Conservation (phyloP, 2,113 vertebrate genomes). For the Myotis davidii region DNA sequence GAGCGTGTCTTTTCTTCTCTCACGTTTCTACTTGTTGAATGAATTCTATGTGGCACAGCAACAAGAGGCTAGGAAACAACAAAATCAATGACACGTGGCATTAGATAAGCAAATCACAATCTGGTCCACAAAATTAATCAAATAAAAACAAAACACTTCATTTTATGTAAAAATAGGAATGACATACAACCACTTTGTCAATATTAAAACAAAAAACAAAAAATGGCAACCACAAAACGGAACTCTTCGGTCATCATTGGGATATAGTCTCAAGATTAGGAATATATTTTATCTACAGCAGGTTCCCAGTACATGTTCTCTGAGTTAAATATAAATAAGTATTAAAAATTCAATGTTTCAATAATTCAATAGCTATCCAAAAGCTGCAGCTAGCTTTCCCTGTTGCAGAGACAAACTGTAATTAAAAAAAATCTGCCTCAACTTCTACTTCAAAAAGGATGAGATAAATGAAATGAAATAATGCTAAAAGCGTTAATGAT, state of each 20-base stretch:
- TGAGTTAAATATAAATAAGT: neutral
- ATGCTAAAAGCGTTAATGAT: neutral
- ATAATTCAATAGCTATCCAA: neutral
- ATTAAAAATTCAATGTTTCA: neutral
- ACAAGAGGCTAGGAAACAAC: conserved; percentile 91
- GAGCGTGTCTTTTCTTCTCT: conserved; percentile 98
- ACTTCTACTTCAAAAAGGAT: neutral
- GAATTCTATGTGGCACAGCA: conserved; percentile 96
- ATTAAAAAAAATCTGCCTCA: conserved; percentile 1
- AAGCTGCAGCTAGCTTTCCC: neutral
- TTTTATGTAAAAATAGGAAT: conserved; percentile 28
- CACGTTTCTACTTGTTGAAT: conserved; percentile 95
- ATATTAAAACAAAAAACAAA: neutral
- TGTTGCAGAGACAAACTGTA: neutral
- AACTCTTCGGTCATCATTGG: neutral
- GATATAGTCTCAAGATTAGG: neutral
- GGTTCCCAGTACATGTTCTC: neutral
- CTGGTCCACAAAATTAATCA: neutral
- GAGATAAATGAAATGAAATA: neutral
- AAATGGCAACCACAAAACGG: neutral
- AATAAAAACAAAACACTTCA: neutral
- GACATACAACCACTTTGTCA: conserved; percentile 15
- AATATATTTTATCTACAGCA: neutral
- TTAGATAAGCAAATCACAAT: conserved; percentile 41
- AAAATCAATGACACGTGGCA: conserved; percentile 4